Percentiles rank a stretch among this genome's conserved stretches.
Conservation (phyloP, 2,888 invertebrate genomes). For the Cephus spinipes region DNA sequence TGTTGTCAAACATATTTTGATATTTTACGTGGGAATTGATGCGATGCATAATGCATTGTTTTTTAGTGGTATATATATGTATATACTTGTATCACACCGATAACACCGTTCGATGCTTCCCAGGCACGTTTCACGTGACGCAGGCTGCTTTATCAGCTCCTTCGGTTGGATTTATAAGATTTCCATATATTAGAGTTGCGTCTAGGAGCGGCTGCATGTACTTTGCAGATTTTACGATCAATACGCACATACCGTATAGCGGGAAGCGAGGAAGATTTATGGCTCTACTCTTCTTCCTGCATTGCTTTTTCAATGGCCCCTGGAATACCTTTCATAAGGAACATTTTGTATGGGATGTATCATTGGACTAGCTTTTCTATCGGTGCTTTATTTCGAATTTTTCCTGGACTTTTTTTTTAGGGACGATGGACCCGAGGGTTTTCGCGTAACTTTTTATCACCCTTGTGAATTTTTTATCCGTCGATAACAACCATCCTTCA, state of each 20-base stretch:
- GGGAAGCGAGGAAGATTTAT: background rate
- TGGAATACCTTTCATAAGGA: background rate
- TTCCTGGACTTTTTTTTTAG: background rate
- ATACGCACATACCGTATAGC: background rate
- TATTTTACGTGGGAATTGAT: background rate
- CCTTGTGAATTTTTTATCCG: background rate
- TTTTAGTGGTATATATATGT: background rate
- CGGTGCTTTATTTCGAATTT: background rate
- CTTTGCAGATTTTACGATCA: conserved; percentile 3
- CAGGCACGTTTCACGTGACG: background rate
- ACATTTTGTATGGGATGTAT: background rate
- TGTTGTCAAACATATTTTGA: background rate
- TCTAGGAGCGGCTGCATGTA: background rate
- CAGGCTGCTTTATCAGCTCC: background rate
- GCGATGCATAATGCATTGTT: background rate
- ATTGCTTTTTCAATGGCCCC: background rate
- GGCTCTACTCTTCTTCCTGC: background rate
- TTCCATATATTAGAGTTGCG: conserved; percentile 26
- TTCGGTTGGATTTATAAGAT: conserved; percentile 23
- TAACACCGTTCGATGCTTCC: background rate
- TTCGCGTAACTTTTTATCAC: background rate
- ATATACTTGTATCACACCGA: background rate
- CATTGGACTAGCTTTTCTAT: background rate
- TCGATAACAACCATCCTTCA: background rate
- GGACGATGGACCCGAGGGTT: background rate